Conservation (phyloP, 1,140 invertebrate species). For the Plutomurus gul region DNA sequence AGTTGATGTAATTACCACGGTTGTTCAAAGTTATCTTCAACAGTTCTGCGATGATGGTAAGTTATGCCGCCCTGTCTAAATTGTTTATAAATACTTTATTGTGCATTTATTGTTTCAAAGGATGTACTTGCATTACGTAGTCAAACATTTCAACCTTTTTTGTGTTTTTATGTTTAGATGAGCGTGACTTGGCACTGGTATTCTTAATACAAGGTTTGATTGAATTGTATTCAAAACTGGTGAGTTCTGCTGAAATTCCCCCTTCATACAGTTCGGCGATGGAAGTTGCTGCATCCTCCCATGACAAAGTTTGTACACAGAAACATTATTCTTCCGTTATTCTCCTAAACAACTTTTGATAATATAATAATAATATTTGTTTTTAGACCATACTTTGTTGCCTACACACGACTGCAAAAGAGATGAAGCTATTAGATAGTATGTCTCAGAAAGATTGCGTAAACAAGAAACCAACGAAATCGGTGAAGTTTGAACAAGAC, state of each 20-base stretch:
- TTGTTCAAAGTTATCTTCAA: slow-evolving; percentile 57
- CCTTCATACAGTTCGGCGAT: slow-evolving; percentile 34
- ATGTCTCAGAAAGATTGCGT: slow-evolving; percentile 33
- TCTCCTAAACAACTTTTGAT: not conserved
- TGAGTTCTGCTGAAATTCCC: slow-evolving; percentile 1
- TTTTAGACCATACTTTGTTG: slow-evolving; percentile 47
- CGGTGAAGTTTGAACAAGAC: slow-evolving; percentile 43
- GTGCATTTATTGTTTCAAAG: too few species aligned
- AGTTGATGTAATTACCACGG: slow-evolving; percentile 61
- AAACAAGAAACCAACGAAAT: slow-evolving; percentile 25
- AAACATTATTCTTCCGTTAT: not conserved
- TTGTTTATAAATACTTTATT: not conserved
- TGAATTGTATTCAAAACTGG: slow-evolving; percentile 43
- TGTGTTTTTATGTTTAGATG: slow-evolving; percentile 33
- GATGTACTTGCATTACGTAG: too few species aligned
- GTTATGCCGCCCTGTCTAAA: slow-evolving; percentile 29
- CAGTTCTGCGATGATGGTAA: slow-evolving; percentile 59
- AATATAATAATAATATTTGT: not conserved
- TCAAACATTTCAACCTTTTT: not conserved
- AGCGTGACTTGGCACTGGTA: slow-evolving; percentile 40
- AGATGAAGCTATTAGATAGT: slow-evolving; percentile 39
- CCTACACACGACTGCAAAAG: slow-evolving; percentile 45
- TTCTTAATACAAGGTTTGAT: slow-evolving; percentile 43
- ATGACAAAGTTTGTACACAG: slow-evolving; percentile 12
- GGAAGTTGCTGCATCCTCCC: not conserved